A percentile compares a stretch with the other conserved stretches of the same genome.
Evolutionary conservation across 2,888 invertebrate species (phyloP).

Genomic region (Bedellia somnulentella): DNA sequence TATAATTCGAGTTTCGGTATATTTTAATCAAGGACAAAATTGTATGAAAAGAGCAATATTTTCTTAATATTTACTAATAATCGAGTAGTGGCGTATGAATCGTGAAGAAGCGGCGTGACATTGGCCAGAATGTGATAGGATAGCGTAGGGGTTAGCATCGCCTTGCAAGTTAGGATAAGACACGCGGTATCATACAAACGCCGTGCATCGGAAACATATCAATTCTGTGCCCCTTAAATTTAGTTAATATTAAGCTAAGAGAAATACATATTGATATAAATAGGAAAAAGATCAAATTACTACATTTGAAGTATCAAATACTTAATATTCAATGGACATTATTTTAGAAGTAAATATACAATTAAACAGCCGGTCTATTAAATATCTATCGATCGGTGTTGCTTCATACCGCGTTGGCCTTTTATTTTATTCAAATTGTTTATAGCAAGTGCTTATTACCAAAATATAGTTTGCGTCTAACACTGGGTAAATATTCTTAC

Average conservation of each 20-base stretch:
- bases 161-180: constrained; percentile 60
- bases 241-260: constrained; percentile 57
- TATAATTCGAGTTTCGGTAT: too few species aligned
- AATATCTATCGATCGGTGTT: too few species aligned
- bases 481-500: too few species aligned
- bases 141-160: constrained; percentile 53
- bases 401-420: constrained; percentile 24
- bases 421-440: constrained; percentile 40
- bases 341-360: too few species aligned
- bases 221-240: constrained; percentile 75
- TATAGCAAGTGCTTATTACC: constrained; percentile 49
- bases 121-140: constrained; percentile 55
- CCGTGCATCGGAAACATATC: constrained; percentile 77
- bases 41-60: constrained; percentile 29
- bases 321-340: too few species aligned
- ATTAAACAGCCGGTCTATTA: too few species aligned
- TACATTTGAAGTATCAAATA: constrained; percentile 55
- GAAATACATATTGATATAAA: constrained; percentile 55
- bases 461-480: constrained; percentile 51
- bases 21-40: too few species aligned
- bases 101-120: constrained; percentile 43
- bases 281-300: constrained; percentile 46
- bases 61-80: constrained; percentile 42
- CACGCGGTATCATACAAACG: constrained; percentile 65
- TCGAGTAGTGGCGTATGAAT: constrained; percentile 36